These are phyloP conservation scores for Meghimatium bilineatum DNA, from an alignment of 2,888 invertebrate species.

Conservation along the genomic window DNA sequence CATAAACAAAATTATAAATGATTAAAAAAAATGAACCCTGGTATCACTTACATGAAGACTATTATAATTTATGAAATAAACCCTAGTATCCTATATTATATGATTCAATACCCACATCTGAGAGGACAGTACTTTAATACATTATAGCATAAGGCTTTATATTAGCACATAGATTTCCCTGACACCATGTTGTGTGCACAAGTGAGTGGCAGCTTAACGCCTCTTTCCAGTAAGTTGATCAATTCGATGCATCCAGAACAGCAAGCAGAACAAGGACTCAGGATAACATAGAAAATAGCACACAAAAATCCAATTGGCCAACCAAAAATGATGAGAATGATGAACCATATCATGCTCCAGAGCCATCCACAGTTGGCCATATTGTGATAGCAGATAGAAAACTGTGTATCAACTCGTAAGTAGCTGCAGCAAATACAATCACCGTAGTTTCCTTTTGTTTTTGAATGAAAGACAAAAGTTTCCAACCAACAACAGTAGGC, in stretches of 20 bases:
- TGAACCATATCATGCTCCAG: slow-evolving; percentile 75
- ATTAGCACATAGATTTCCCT: slow-evolving; percentile 70
- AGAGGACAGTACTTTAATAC: neutral
- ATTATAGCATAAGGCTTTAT: neutral
- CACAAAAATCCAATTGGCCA: slow-evolving; percentile 75
- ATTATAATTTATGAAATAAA: neutral
- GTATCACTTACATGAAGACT: neutral
- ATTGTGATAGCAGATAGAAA: neutral
- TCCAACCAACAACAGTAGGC: neutral
- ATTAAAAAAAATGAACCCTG: neutral
- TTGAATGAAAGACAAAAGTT: neutral
- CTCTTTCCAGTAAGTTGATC: slow-evolving; percentile 71
- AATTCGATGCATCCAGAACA: slow-evolving; percentile 69
- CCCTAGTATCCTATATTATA: neutral
- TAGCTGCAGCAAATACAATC: neutral
- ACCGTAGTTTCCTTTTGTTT: neutral
- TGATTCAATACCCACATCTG: neutral
- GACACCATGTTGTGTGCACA: slow-evolving; percentile 74
- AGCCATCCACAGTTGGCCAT: slow-evolving; percentile 71
- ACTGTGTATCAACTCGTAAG: neutral
- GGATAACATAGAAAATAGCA: slow-evolving; percentile 72
- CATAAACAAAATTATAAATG: neutral
- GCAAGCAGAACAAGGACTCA: slow-evolving; percentile 75
- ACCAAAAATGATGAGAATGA: slow-evolving; percentile 73
- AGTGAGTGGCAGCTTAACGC: slow-evolving; percentile 72